Conservation (phyloP, 2,113 vertebrate genomes). For the Sarotherodon lohbergeri region DNA sequence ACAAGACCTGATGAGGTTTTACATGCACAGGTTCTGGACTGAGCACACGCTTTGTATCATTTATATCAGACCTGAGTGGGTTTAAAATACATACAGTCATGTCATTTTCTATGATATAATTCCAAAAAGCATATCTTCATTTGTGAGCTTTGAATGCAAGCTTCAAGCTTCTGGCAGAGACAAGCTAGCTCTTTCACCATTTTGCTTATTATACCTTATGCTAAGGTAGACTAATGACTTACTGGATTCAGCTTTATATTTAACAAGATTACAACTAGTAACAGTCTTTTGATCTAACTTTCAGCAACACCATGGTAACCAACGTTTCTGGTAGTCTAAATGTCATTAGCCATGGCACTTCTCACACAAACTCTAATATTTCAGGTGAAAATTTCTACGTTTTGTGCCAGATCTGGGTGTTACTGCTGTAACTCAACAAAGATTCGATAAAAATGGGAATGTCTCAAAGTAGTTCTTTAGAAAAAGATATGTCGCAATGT, state of each 20-base stretch:
- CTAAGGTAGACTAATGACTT: neutral
- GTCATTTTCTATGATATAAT: too few species aligned
- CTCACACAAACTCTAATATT: neutral
- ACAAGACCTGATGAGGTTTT: neutral
- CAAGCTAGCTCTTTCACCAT: neutral
- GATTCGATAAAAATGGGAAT: neutral
- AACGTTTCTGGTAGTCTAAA: neutral
- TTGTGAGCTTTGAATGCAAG: neutral
- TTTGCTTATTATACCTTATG: neutral
- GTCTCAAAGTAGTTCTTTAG: neutral
- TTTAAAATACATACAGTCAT: neutral
- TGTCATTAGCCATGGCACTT: too few species aligned
- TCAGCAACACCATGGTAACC: neutral
- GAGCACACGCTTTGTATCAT: neutral
- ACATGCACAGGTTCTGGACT: neutral
- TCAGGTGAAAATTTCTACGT: neutral
- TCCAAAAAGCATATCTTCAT: neutral
- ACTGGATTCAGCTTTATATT: neutral
- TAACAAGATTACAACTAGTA: neutral
- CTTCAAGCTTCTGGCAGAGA: neutral
- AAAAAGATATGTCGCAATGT: neutral
- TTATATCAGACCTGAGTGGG: neutral
- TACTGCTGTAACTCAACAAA: neutral
- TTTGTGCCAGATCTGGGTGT: neutral
- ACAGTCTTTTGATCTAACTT: neutral